Evolutionary conservation across 2,888 invertebrate species (phyloP).

Genomic region (Trypoxylon attenuatum): DNA sequence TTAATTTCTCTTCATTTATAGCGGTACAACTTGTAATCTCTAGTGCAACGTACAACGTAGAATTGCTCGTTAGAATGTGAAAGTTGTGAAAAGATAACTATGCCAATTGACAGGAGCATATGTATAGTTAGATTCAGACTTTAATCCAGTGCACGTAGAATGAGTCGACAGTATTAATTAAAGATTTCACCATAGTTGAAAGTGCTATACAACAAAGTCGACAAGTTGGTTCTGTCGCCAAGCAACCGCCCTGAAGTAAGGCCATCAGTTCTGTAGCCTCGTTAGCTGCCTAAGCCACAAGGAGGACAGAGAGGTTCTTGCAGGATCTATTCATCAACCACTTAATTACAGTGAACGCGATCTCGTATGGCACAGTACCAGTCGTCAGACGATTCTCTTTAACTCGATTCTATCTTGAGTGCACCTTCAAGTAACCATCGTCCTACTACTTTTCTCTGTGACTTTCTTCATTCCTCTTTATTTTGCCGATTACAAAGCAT

Average conservation of each 20-base stretch:
- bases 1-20: too few relatives aligned
- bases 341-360: conserved; percentile 55
- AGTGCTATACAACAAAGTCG: conserved; percentile 5
- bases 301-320: conserved; percentile 12
- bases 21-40: too few relatives aligned
- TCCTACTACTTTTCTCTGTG: background rate
- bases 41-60: too few relatives aligned
- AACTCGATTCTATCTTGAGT: conserved; percentile 38
- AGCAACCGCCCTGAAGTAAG: background rate
- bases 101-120: too few relatives aligned
- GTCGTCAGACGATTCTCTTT: conserved; percentile 27
- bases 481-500: background rate
- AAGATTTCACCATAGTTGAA: background rate
- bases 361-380: conserved; percentile 14
- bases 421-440: background rate
- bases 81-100: too few relatives aligned
- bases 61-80: too few relatives aligned
- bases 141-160: background rate
- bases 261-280: conserved; percentile 22
- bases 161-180: background rate
- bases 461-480: background rate
- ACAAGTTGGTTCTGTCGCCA: conserved; percentile 2
- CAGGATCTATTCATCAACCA: conserved; percentile 55
- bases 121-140: too few relatives aligned
- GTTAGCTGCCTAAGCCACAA: conserved; percentile 27